A percentile compares a stretch with the other conserved stretches of the same genome.
These are phyloP conservation scores for Andrena hattorfiana DNA, from an alignment of 2,888 invertebrate genomes.

Conservation along the genomic window DNA sequence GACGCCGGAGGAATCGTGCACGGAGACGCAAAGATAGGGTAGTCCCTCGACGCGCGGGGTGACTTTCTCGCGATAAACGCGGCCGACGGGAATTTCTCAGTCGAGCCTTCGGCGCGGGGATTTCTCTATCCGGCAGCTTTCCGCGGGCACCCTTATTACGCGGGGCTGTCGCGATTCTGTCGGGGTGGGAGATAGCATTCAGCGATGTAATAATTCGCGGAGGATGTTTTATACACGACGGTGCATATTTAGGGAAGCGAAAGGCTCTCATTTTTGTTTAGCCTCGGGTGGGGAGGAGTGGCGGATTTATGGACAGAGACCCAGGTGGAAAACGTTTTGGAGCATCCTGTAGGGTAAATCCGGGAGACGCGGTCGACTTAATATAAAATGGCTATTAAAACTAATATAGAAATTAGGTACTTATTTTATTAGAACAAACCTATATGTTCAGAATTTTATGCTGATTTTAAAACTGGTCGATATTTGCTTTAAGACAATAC, in stretches of 20 bases:
- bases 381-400: too few relatives aligned
- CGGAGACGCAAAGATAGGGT: conserved; percentile 4
- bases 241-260: background rate
- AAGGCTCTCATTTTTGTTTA: conserved; percentile 9
- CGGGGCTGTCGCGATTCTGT: conserved; percentile 6
- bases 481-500: too few relatives aligned
- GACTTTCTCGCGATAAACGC: conserved; percentile 39
- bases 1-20: conserved; percentile 58
- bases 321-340: too few relatives aligned
- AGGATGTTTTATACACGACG: conserved; percentile 12
- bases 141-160: conserved; percentile 13
- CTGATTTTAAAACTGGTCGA: too few relatives aligned
- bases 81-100: conserved; percentile 39
- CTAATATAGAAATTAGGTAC: too few relatives aligned
- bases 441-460: too few relatives aligned
- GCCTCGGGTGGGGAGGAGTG: conserved; percentile 12
- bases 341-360: too few relatives aligned
- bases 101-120: conserved; percentile 34
- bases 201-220: conserved; percentile 8
- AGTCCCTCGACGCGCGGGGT: background rate
- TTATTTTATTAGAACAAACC: too few relatives aligned
- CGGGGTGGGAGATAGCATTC: background rate
- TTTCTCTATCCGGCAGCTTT: conserved; percentile 25
- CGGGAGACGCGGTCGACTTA: too few relatives aligned
- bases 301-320: too few relatives aligned